Percentiles rank a stretch among this genome's conserved stretches.
These are phyloP conservation scores for Megaleporinus macrocephalus DNA, from an alignment of 2,113 vertebrate species.

Conservation along the genomic window DNA sequence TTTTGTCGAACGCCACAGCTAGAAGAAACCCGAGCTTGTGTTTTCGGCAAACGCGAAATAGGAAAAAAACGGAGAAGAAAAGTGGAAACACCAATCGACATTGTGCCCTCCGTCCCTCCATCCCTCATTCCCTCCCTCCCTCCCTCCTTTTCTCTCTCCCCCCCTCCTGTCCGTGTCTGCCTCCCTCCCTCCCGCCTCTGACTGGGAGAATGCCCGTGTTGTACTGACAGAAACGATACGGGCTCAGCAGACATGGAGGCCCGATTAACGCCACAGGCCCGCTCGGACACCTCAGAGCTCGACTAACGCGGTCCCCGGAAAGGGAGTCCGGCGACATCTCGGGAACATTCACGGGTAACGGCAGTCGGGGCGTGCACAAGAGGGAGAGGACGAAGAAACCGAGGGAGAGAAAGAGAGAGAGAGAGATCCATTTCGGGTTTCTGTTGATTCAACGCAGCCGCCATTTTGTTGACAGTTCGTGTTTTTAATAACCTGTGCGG, in stretches of 20 bases:
- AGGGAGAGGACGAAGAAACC: constrained; percentile 64
- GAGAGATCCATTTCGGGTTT: constrained; percentile 83
- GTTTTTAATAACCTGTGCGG: constrained; percentile 74
- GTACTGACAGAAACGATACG: constrained; percentile 82
- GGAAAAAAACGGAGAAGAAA: constrained; percentile 12
- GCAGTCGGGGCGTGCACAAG: constrained; percentile 53
- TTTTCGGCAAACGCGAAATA: neutral
- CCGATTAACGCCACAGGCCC: constrained; percentile 78
- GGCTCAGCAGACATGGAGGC: constrained; percentile 84
- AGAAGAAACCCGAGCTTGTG: neutral
- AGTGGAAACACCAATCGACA: constrained; percentile 54
- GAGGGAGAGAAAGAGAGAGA: constrained; percentile 61
- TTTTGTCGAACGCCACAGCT: neutral
- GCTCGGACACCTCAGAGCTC: constrained; percentile 76
- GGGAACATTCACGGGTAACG: constrained; percentile 63
- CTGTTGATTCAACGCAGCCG: constrained; percentile 85
- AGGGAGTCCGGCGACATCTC: constrained; percentile 63
- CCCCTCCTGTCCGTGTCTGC: constrained; percentile 41
- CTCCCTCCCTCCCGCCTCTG: constrained; percentile 62
- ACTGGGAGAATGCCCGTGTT: constrained; percentile 79
- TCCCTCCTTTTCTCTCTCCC: constrained; percentile 37
- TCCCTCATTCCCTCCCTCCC: constrained; percentile 3
- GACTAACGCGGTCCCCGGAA: constrained; percentile 71
- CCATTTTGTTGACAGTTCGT: constrained; percentile 87
- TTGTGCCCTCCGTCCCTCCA: constrained; percentile 59